These are phyloP conservation scores for Drosophila algonquin DNA, from an alignment of 2,888 invertebrate species.

Conservation along the genomic window DNA sequence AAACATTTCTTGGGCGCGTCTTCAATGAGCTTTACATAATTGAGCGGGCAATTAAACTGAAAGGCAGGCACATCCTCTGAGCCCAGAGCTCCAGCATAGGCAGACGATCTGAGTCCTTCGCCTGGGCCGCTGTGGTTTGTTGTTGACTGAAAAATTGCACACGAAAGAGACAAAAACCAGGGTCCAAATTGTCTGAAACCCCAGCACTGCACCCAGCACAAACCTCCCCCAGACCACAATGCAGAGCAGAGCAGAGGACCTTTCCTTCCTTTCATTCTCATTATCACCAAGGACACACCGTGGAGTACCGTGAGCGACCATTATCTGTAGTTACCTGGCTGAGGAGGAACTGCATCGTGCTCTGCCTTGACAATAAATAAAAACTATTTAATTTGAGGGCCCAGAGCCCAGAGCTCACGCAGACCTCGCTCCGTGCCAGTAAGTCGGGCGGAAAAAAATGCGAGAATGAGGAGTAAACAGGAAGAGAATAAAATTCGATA, in stretches of 20 bases:
- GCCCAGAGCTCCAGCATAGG: slow-evolving; percentile 7
- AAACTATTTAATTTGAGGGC: slow-evolving; percentile 81
- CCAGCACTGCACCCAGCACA: slow-evolving; percentile 1
- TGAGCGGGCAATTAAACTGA: slow-evolving; percentile 72
- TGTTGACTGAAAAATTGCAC: slow-evolving; percentile 48
- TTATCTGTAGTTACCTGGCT: slow-evolving; percentile 64
- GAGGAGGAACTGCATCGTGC: slow-evolving; percentile 30
- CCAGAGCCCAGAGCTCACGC: slow-evolving; percentile 34
- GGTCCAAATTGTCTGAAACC: slow-evolving; percentile 43
- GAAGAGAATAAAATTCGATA: slow-evolving; percentile 28
- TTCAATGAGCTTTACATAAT: slow-evolving; percentile 68
- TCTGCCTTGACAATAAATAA: slow-evolving; percentile 75
- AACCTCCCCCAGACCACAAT: no score
- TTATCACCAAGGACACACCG: slow-evolving; percentile 23
- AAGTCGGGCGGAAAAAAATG: slow-evolving; percentile 50
- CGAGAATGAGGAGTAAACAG: slow-evolving; percentile 47
- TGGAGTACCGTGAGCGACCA: slow-evolving; percentile 45
- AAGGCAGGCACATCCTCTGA: slow-evolving; percentile 34
- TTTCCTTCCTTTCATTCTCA: neutral
- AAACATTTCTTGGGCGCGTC: slow-evolving; percentile 60
- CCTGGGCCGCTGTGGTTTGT: slow-evolving; percentile 32
- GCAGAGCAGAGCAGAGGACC: neutral
- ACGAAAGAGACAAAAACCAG: slow-evolving; percentile 35
- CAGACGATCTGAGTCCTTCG: slow-evolving; percentile 3
- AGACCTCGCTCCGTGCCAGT: slow-evolving; percentile 27